A percentile compares a stretch with the other conserved stretches of the same genome.
These are phyloP conservation scores for Drosophila rellima DNA, from an alignment of 2,888 invertebrate genomes.

Conservation along the genomic window DNA sequence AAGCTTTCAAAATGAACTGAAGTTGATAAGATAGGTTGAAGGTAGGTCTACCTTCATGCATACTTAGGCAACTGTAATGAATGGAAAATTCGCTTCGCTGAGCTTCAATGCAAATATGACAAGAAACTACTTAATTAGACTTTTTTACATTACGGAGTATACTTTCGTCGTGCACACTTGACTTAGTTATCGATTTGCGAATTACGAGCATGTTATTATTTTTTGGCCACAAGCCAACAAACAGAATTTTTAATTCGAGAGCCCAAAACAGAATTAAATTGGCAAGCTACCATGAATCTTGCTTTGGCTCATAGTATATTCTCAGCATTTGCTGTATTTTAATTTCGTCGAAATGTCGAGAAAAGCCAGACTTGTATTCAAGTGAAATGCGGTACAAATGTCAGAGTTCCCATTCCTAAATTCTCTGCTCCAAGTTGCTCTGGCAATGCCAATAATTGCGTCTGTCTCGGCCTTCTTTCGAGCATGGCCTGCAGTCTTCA, in stretches of 20 bases:
- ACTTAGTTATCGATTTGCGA: not conserved
- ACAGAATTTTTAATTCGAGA: conserved; percentile 33
- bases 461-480: conserved; percentile 23
- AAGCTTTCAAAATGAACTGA: conserved; percentile 52
- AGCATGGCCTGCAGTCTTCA: conserved; percentile 26
- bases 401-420: conserved; percentile 1
- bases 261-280: conserved; percentile 57
- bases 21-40: conserved; percentile 8
- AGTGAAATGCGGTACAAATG: conserved; percentile 23
- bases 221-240: conserved; percentile 58
- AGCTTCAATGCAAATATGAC: conserved; percentile 5
- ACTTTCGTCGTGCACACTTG: not conserved
- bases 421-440: not conserved
- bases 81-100: conserved; percentile 28
- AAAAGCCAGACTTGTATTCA: conserved; percentile 4
- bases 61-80: conserved; percentile 34
- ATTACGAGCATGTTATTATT: conserved; percentile 28
- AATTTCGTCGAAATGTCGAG: conserved; percentile 60
- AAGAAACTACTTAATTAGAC: conserved; percentile 5
- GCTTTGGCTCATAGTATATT: conserved; percentile 20
- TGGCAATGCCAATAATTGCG: conserved; percentile 47
- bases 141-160: not conserved
- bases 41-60: conserved; percentile 20
- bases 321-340: conserved; percentile 48
- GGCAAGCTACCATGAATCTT: conserved; percentile 46